Base-by-base conservation (phyloP, 2,113 vertebrate genomes). In the Neotragus pygmaeus region DNA sequence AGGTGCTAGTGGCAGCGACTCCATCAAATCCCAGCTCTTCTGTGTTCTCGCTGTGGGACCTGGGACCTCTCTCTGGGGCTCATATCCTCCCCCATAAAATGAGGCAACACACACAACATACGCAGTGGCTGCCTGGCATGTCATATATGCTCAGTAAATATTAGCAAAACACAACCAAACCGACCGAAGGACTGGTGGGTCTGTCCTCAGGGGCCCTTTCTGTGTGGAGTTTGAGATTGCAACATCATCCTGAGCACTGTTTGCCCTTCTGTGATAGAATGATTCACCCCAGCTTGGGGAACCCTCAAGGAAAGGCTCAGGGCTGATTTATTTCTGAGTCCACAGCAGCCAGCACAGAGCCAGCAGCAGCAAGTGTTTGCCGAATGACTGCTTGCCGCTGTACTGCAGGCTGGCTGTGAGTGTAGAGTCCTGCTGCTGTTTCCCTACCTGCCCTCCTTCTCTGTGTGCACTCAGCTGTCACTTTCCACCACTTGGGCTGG, bases 241-340 rank as follows among this genome's bases (percentile, higher is more conserved):
- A 47, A 51, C 95, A 94, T 62, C 66, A 1, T 55, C 58, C 28
- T 9, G 25, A 73, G 60, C 13, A 9, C 16, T 19, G 15, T 83
- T 82, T 94, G 90, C 85, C 97, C 90, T 97, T 96, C 95, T 86
- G 78, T 57, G 89, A 47, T 6, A 12, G 57, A 23, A 33, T 91
- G 97, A 96, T 51, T 97, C 97, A 91, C 39, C 49, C 75, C 39
- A 10, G 43, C 45, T 39, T 27, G 84, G 93, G 55, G 91, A 94
- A 55, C 91, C 82, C 90, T 96, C 91, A 78, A 25, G 62, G 60
- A 66, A 47, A 81, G 92, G 49, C 88, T 90, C 17, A 30, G 80
- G 39, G 51, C 28, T 82, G 80, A 51, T 58, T 77, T 84, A 33
- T 88, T 83, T 85, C 91, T 51, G 60, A 75, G 28, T 12, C 47